Percentiles rank a stretch among this genome's conserved stretches.
Evolutionary conservation across 2,797 vertebrate genomes (phyloP).

Genomic region (Myotis myotis): DNA sequence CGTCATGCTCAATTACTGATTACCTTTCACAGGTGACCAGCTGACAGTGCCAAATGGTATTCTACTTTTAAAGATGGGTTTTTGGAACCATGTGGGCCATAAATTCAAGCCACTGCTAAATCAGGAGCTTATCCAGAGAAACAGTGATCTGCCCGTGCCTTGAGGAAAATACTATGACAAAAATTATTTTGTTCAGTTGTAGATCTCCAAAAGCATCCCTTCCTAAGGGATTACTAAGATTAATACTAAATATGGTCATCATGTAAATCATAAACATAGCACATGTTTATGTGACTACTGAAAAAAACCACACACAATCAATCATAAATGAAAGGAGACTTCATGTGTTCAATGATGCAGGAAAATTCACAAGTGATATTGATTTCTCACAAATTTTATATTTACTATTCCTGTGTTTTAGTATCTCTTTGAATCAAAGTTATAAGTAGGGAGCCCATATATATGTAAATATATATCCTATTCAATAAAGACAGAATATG

Average conservation of each 20-base stretch:
- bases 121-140: background rate
- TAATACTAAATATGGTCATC: background rate
- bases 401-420: background rate
- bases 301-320: background rate
- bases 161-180: background rate
- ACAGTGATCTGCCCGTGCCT: background rate
- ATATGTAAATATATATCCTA: background rate
- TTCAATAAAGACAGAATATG: too few relatives aligned
- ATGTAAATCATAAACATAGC: background rate
- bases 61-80: background rate
- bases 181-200: background rate
- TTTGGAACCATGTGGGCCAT: background rate
- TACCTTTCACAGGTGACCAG: rapidly evolving
- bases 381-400: background rate
- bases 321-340: background rate
- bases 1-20: rapidly evolving
- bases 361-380: background rate
- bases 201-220: background rate
- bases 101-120: background rate
- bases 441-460: background rate
- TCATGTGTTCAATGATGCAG: background rate
- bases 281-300: background rate
- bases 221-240: background rate
- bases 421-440: background rate
- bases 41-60: background rate